Base-by-base conservation (phyloP, 2,113 vertebrate genomes). In the Sarotherodon lohbergeri region DNA sequence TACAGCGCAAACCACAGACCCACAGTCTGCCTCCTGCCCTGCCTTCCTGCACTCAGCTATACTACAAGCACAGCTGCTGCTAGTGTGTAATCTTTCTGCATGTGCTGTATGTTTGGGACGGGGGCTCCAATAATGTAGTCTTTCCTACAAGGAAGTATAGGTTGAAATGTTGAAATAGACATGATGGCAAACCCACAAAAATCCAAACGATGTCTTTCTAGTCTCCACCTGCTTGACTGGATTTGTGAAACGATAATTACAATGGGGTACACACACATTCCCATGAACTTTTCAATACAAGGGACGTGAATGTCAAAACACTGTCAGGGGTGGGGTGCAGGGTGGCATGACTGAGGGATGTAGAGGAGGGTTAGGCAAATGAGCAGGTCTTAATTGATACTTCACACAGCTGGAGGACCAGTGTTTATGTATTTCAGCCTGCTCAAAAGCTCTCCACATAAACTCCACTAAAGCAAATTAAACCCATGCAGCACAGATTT, bases 321-420 rank as follows among this genome's bases (percentile, higher is more conserved):
- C 84, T 73, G 88, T 90, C 73, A 82, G 91, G 85, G 91, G 88
- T 76, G 87, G 91, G 89, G 90, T 89, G 88, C 68, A 86, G 88
- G 93, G 88, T 84, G 88, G 91, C 83, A 85, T 82, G 93, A 83
- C 90, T 88, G 92, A 89, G 89, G 88, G 90, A 89, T 90, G 90
- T 36, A 93, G 93, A 94, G 90, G 93, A 92, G 93, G 92, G 93
- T 93, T 95, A 95, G 88, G 90, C 93, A 95, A 96, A 96, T 94
- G 95, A 95, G 93, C 86, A 89, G 92, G 88, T 91, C 94, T 92
- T 96, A 95, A 96, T 95, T 95, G 94, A 95, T 95, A 94, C 95
- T 95, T 90, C 91, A 94, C 89, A 88, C 90, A 90, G 92, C 89
- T 93, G 90, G 93, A 95, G 93, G 92, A 91, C 91, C 90, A 68